Evolutionary conservation across 2,888 invertebrate genomes (phyloP).

Genomic region (Mamestra brassicae): DNA sequence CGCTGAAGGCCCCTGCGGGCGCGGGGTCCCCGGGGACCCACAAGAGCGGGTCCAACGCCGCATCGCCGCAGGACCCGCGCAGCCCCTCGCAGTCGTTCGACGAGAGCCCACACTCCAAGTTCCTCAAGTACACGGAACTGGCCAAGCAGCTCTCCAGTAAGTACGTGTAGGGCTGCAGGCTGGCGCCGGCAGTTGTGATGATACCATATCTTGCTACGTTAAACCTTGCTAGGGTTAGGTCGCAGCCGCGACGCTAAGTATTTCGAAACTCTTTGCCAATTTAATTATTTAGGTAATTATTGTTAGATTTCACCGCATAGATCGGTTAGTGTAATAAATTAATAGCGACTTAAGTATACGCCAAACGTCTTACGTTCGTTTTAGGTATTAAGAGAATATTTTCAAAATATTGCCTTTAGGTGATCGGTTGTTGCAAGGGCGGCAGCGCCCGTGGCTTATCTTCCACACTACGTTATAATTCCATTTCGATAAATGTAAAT

Average conservation of each 20-base stretch:
- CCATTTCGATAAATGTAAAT: constrained; percentile 91
- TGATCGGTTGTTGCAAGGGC: constrained; percentile 79
- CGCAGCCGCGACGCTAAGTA: constrained; percentile 89
- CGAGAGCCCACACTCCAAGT: constrained; percentile 98
- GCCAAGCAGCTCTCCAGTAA: constrained; percentile 99
- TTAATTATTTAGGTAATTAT: constrained; percentile 90
- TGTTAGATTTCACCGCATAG: constrained; percentile 90
- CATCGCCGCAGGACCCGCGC: constrained; percentile 90
- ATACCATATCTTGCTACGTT: constrained; percentile 94
- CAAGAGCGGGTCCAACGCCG: constrained; percentile 84
- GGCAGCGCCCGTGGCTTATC: constrained; percentile 80
- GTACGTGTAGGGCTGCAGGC: constrained; percentile 93
- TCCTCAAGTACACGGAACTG: constrained; percentile 99
- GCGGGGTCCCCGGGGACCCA: constrained; percentile 85
- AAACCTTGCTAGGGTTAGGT: constrained; percentile 89
- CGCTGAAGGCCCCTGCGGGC: constrained; percentile 90
- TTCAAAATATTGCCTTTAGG: constrained; percentile 90
- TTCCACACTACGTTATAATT: constrained; percentile 89
- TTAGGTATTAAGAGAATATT: constrained; percentile 88
- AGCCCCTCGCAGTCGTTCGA: constrained; percentile 93
- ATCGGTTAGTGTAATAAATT: constrained; percentile 90
- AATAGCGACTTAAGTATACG: constrained; percentile 91
- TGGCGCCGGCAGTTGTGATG: constrained; percentile 91
- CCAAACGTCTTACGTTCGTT: constrained; percentile 91
- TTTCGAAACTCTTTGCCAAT: constrained; percentile 91